phyloP scores from a whole-genome alignment of 2,888 invertebrate species.

The Herminia tarsipennalis region DNA sequence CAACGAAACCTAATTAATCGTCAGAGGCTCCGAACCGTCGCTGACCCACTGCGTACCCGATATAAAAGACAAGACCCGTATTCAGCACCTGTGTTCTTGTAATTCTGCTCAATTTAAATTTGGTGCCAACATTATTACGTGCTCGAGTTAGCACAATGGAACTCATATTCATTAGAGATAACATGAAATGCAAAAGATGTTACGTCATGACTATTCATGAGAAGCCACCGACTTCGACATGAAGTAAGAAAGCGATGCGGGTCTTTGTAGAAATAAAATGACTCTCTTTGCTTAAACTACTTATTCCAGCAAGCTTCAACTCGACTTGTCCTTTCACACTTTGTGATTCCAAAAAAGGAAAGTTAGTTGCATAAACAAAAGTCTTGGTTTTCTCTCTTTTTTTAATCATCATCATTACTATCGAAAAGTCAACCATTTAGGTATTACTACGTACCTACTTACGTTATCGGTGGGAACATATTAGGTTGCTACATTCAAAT shows the following conservation, averaged over 20 bases:
- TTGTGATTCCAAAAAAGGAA: no score
- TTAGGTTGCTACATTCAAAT: no score
- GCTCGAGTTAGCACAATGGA: slow-evolving; percentile 31
- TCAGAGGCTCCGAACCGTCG: slow-evolving; percentile 39
- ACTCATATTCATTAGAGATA: slow-evolving; percentile 33
- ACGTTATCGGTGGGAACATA: no score
- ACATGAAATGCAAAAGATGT: slow-evolving; percentile 32
- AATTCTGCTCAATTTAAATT: slow-evolving; percentile 60
- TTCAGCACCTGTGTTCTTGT: slow-evolving; percentile 60
- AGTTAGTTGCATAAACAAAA: no score
- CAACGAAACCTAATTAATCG: slow-evolving; percentile 64
- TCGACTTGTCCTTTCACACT: no score
- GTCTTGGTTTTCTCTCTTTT: no score
- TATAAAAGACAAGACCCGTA: slow-evolving; percentile 56
- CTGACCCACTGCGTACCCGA: slow-evolving; percentile 38
- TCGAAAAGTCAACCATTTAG: no score
- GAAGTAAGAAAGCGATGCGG: slow-evolving; percentile 22
- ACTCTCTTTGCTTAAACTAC: no score
- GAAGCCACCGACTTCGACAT: slow-evolving; percentile 34
- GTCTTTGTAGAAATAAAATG: no score
- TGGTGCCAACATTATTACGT: slow-evolving; percentile 46
- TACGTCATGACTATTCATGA: slow-evolving; percentile 15
- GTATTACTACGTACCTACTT: no score
- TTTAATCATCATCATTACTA: no score
- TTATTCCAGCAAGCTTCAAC: no score